Base-by-base conservation (phyloP, 2,888 invertebrate genomes). In the Brenthis hecate region DNA sequence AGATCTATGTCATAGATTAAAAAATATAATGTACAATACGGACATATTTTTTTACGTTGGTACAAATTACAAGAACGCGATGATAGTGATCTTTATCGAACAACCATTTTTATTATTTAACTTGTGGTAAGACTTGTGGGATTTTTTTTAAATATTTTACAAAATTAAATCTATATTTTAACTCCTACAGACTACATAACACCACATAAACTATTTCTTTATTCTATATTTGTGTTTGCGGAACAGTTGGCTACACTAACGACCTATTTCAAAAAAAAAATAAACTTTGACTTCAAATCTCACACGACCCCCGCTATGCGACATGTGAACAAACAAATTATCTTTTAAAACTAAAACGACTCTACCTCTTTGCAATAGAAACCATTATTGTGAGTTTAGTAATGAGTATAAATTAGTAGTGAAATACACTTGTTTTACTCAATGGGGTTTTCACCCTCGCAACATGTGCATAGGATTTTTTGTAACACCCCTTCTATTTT, bases 241-340 rank as follows among this genome's bases (percentile, higher is more conserved):
- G 65, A 71, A 69, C 72, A 72, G 66, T 74, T 73, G 73, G 74
- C 74, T 71, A 71, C 68, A 74, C 72, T 74, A 73, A 72, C 75
- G 73, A 74, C 73, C 75, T 74, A 75, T 71, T 75, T 75, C 58
- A 70, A 66, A 65, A 72, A 76, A 75, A 72, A 77, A 76, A 76
- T 74, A 76, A 81, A 81, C 80, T 80, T 78, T 79, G 77, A 75
- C 79, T 84, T 80, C 75, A 79, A 80, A 84, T 83, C 85, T 77
- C 73, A 73, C 80, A 82, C 77, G 78, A 86, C 88, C 89, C 88
- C 86, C 85, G 80, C 82, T 76, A 80, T 65, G 85, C 77, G 81
- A 85, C 91, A 91, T 88, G 86, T 91, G 91, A 90, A 84, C 84
- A 89, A 91, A 90, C 83, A 90, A 77, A 82, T 73, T 66, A 66